Evolutionary conservation across 2,113 vertebrate species (phyloP).

Genomic region (Macaca nemestrina): DNA sequence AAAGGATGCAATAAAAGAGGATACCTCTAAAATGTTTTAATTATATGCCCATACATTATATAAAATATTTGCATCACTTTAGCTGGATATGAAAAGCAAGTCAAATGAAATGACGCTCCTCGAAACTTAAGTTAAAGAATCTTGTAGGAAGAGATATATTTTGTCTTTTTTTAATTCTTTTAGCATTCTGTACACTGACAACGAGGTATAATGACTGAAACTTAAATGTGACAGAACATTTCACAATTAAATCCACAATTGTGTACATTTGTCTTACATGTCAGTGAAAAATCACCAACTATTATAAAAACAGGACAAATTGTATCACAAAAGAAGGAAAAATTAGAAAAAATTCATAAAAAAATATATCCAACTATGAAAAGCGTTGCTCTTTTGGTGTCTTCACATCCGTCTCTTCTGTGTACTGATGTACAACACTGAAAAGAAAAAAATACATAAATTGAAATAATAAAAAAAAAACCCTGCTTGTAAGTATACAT

Average conservation of each 20-base stretch:
- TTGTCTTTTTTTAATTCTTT: not conserved
- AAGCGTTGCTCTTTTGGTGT: conserved; percentile 7
- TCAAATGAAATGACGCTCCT: not conserved
- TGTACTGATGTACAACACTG: conserved; percentile 99
- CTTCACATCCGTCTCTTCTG: conserved; percentile 99
- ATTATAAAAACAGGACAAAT: conserved; percentile 41
- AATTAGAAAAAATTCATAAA: conserved; percentile 53
- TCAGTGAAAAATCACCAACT: conserved; percentile 49
- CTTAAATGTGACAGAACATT: conserved; percentile 20
- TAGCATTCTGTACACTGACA: conserved; percentile 35
- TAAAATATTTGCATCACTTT: not conserved
- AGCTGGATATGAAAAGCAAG: not conserved
- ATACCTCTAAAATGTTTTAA: too few species aligned
- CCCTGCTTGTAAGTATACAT: not conserved
- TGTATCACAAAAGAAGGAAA: conserved; percentile 31
- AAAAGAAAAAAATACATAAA: conserved; percentile 68
- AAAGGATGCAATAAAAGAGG: not conserved
- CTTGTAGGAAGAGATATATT: not conserved
- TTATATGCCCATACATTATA: not conserved
- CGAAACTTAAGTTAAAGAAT: not conserved
- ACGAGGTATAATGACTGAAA: not conserved
- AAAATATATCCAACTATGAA: conserved; percentile 70
- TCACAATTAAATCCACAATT: conserved; percentile 37
- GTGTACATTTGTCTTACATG: not conserved
- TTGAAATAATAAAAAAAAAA: not conserved